These are phyloP conservation scores for Melanotaenia nigrans DNA, from an alignment of 2,797 vertebrate species.

Conservation along the genomic window DNA sequence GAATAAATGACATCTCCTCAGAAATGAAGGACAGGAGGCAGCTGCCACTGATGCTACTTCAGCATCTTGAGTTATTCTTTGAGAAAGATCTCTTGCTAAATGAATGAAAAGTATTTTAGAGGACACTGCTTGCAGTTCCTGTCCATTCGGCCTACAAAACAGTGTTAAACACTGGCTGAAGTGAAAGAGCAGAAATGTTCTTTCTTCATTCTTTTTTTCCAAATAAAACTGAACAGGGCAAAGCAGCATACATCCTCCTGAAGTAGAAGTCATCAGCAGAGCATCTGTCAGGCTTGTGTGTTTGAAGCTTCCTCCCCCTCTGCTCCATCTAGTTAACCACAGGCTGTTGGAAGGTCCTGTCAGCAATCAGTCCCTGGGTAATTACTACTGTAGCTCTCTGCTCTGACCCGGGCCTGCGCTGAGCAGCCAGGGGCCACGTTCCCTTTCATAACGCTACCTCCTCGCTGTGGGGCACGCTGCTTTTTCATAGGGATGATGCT, in stretches of 20 bases:
- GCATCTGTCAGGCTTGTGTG: constrained; percentile 65
- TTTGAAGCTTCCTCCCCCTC: constrained; percentile 69
- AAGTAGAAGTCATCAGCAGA: constrained; percentile 65
- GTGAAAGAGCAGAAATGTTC: constrained; percentile 24
- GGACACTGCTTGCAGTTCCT: constrained; percentile 5
- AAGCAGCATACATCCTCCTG: constrained; percentile 48
- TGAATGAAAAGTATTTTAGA: constrained; percentile 25
- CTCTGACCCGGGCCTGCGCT: constrained; percentile 59
- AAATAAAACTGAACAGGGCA: constrained; percentile 16
- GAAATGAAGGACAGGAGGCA: constrained; percentile 19
- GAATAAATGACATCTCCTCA: constrained; percentile 37
- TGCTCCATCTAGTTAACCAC: constrained; percentile 71
- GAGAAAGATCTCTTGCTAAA: constrained; percentile 21
- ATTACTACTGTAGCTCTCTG: constrained; percentile 71
- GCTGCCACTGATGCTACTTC: background rate
- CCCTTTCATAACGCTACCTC: constrained; percentile 60
- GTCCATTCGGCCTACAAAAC: background rate
- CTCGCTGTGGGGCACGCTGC: constrained; percentile 32
- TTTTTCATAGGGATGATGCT: constrained; percentile 36
- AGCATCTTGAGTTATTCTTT: constrained; percentile 3
- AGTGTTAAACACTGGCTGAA: constrained; percentile 27
- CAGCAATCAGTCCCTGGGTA: constrained; percentile 74
- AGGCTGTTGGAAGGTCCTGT: constrained; percentile 76
- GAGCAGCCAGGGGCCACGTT: constrained; percentile 67
- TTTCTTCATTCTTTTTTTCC: background rate